Evolutionary conservation across 2,113 vertebrate genomes (phyloP), one percentile per base, ranked within the genome.

Genomic region (Dicentrarchus labrax): DNA sequence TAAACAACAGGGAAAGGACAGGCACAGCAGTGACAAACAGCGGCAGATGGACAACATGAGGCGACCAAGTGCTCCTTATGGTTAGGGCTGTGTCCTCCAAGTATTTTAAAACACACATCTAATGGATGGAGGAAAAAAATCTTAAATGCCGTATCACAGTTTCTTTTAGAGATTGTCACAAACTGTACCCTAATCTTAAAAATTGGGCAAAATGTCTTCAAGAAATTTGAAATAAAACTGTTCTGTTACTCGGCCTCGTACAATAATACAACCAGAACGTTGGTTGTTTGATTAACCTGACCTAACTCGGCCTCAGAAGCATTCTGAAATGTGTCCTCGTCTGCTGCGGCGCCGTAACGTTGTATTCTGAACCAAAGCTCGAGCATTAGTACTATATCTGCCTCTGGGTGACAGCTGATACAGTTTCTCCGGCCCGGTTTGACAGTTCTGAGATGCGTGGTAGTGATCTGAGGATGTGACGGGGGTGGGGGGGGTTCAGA

Each of bases 1-100:
- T 24, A 47, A 64, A 69, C 64, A 9, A 51, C 60, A 38, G 6
- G 51, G 5, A 67, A 57, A 17, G 48, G 60, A 36, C 6, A 15
- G 57, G 66, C 19, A 19, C 64, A n/a, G 47, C 2, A 8, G 10
- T 24, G 38, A 83, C 59, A 21, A 67, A 69, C 68, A 45, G 82
- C 79, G 80, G 61, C 88, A 87, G 57, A 48, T 72, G 77, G 50
- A 64, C 54, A 15, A 61, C 6, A 57, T 9, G 59, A 69, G 36
- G 51, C 30, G 45, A 30, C 30, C 30, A 30, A 30, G 30, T 30
- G 30, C 60, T 51, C 12, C 11, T 65, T 1, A 57, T 22, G 47
- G 16, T n/a, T 47, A 10, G 19, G 11, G 39, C 51, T 39, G 13
- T 60, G 12, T 75, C 30, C 45, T 65, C 6, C 13, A 19, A 53